Base-by-base conservation (phyloP, 1,140 invertebrate species). In the Heliconius hermathena region DNA sequence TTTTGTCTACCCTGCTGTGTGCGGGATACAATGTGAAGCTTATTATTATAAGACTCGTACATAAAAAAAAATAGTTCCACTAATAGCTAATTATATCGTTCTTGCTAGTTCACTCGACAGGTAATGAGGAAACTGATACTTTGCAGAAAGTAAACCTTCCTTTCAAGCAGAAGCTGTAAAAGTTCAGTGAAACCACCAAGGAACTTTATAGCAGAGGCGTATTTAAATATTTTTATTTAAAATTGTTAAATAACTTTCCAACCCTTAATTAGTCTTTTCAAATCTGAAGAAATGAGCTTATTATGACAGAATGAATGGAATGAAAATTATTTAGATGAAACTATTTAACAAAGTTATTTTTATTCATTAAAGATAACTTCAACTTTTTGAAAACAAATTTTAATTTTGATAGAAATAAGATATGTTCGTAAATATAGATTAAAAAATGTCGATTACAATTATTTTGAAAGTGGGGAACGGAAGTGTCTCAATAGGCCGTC, bases 81-180 rank as follows among this genome's bases (percentile, higher is more conserved):
- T 22, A 60, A 3, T 60, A 60, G 20, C 9, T 60, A 60, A 60
- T 60, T 60, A 60, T 60, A 54, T 8, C 22, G 8, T 22, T 26
- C n/a, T 26, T 60, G n/a, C 9, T 60, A 60, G n/a, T 60, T 60
- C n/a, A 11, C 57, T 26, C 57, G 9, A 22, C 57, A 22, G 22
- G 57, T 60, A 60, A 60, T 60, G 57, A 60, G 57, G 57, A 60
- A 60, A 60, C 57, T 11, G 57, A 60, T 60, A 60, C 57, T 60
- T 60, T 26, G 57, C 57, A 60, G 22, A 60, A 60, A 26, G 57
- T 22, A 22, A 60, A 46, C 22, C 57, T 26, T 26, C 57, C 22
- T 26, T 29, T 66, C 60, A 66, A 29, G 60, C 57, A 22, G 60
- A 66, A 66, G 60, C 60, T 66, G 22, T 66, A 66, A 66, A 66